Evolutionary conservation across 2,797 vertebrate species (phyloP), one percentile per base, ranked within the genome.

Genomic region (Falco biarmicus): DNA sequence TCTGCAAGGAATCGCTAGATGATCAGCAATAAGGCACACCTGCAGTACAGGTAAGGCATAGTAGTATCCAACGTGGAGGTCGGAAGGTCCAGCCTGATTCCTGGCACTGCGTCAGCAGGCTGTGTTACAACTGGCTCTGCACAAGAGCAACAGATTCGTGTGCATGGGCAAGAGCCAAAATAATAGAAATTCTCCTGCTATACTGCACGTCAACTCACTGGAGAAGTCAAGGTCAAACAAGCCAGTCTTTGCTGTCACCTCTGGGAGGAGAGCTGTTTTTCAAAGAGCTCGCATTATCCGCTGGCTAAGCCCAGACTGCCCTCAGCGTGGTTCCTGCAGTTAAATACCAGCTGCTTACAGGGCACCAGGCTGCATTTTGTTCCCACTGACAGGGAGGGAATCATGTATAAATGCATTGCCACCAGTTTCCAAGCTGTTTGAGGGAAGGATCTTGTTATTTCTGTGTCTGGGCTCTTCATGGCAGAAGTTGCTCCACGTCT

Each of bases 171-270:
- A 53, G 59, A 78, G 87, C 69, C 69, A 75, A 88, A 94, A 85
- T 31, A 29, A 76, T 15, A 56, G 76, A 13, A 79, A 70, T 66
- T 69, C 41, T 84, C 32, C 69, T 86, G 51, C 54, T 84, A 4
- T 10, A 26, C 19, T 11, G 16, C 48, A 34, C 39, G 51, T 48
- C 78, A 75, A 13, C 31, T 78, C 50, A n/a, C 8, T 85, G 68
- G 45, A 61, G 73, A 93, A 94, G 84, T 64, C 84, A 95, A 93
- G 81, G 95, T 94, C 93, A 95, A 93, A 88, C 15, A 85, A 93
- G 96, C 90, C 96, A 80, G 88, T 51, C 17, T 8, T 3, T 86
- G 94, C 90, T 93, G 83, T 94, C 93, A 91, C 84, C 93, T 54
- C 96, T 54, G 89, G 90, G 95, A 95, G 61, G 43, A 80, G 74